Percentiles rank a stretch among this genome's conserved stretches.
phyloP scores from a whole-genome alignment of 2,888 invertebrate genomes.

The Mylabris sibirica region DNA sequence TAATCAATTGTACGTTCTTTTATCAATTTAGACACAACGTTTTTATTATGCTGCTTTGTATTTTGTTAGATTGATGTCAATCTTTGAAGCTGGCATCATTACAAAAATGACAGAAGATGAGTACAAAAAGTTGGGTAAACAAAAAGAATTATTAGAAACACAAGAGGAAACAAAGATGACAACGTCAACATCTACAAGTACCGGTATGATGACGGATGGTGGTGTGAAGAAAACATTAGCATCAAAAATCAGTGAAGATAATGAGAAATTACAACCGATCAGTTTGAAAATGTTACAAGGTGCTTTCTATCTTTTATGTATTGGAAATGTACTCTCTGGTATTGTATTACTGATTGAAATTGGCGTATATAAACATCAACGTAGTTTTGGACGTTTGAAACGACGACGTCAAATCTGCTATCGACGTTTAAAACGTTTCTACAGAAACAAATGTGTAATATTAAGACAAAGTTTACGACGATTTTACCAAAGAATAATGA shows the following conservation, averaged over 20 bases:
- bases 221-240: background rate
- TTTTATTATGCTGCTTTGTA: background rate
- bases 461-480: conserved; percentile 26
- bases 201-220: conserved; percentile 43
- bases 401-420: conserved; percentile 24
- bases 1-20: conserved; percentile 69
- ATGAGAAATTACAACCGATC: conserved; percentile 67
- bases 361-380: conserved; percentile 40
- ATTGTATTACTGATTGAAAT: conserved; percentile 48
- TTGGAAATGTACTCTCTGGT: conserved; percentile 72
- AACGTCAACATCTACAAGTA: conserved; percentile 18
- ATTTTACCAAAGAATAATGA: conserved; percentile 46
- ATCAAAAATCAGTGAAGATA: conserved; percentile 51
- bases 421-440: conserved; percentile 21
- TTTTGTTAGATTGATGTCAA: conserved; percentile 69
- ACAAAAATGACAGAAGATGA: conserved; percentile 80
- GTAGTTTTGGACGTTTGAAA: conserved; percentile 30
- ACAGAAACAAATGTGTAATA: conserved; percentile 18
- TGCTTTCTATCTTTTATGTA: conserved; percentile 73
- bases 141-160: conserved; percentile 60
- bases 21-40: background rate
- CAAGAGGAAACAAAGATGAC: conserved; percentile 52
- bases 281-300: conserved; percentile 77
- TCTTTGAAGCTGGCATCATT: conserved; percentile 79
- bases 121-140: conserved; percentile 73